Base-by-base conservation (phyloP, 2,797 vertebrate species). In the Crax fasciolata region DNA sequence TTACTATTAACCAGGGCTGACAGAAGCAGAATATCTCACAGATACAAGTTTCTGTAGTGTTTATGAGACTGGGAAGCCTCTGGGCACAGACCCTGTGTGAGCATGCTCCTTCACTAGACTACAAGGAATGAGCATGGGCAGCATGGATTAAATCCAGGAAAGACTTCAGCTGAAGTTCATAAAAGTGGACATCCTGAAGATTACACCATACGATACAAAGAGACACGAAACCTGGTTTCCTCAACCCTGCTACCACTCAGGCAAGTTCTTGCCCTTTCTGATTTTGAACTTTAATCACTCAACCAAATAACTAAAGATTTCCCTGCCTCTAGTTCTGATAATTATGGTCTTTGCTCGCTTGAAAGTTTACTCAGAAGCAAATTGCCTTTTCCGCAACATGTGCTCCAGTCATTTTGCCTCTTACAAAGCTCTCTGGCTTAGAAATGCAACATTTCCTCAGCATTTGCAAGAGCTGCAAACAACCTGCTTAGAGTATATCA, bases 271-370 rank as follows among this genome's bases (percentile, higher is more conserved):
- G 10, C 44, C 73, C 44, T 68, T 87, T 76, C 32, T 81, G 13
- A 8, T 27, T 92, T 81, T 90, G 24, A 39, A 57, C 83, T 88
- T 90, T 74, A 77, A 86, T 90, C 32, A 86, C 24, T 72, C 63
- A 70, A 89, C 35, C 35, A 76, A 48, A 57, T 41, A 65, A 57
- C 20, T 78, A 44, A 59, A 85, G 10, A 52, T 77, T 52, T 23
- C 16, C 23, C 19, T 41, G 81, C 46, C 68, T 81, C 70, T 57
- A 39, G 28, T 39, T 32, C 21, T 81, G 39, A 83, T 44, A 85
- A 71, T 85, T 80, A 55, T n/a, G 61, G 32, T 38, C 52, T 63
- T 15, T 91, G 41, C 58, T 86, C 54, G 57, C 88, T n/a, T 61
- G 28, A 90, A 57, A 51, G 23, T 62, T 57, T 75, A 46, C 44